A percentile compares a stretch with the other conserved stretches of the same genome.
These are phyloP conservation scores for Andrena trimmerana DNA, from an alignment of 2,888 invertebrate species.

Conservation along the genomic window DNA sequence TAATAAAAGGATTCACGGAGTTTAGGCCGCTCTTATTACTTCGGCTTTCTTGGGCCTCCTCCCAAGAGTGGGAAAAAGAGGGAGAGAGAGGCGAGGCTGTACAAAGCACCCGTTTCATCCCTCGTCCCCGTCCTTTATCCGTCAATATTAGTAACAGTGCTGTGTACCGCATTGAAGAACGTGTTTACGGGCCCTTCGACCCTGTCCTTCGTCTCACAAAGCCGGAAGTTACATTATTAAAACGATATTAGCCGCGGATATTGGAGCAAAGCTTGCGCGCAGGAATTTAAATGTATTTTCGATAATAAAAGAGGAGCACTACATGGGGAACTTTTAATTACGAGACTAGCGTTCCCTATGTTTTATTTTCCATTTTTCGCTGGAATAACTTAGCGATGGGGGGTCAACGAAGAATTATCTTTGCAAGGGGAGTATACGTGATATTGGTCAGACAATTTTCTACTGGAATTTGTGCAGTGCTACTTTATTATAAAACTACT, in stretches of 20 bases:
- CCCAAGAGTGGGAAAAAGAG: conserved; percentile 39
- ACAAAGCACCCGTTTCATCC: conserved; percentile 34
- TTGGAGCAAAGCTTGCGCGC: conserved; percentile 41
- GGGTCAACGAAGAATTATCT: neutral
- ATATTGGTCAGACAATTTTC: neutral
- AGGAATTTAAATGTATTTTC: conserved; percentile 54
- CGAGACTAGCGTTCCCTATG: neutral
- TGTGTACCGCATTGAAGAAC: conserved; percentile 47
- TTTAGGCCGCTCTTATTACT: conserved; percentile 83
- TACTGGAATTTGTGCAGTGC: neutral
- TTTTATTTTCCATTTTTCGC: conserved; percentile 1
- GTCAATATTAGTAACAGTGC: conserved; percentile 76
- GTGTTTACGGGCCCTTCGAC: conserved; percentile 58
- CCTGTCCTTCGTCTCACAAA: conserved; percentile 47
- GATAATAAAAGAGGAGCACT: conserved; percentile 42
- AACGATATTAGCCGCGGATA: conserved; percentile 64
- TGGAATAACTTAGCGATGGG: neutral
- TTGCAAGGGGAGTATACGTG: neutral
- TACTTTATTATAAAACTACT: too few species aligned
- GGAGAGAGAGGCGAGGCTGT: conserved; percentile 3
- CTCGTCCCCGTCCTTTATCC: conserved; percentile 73
- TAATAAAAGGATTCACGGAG: conserved; percentile 84
- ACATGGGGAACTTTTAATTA: conserved; percentile 46
- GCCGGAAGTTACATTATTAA: conserved; percentile 60
- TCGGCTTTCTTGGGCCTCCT: conserved; percentile 72